phyloP scores from a whole-genome alignment of 2,888 invertebrate species.

The Oscheius sp. region DNA sequence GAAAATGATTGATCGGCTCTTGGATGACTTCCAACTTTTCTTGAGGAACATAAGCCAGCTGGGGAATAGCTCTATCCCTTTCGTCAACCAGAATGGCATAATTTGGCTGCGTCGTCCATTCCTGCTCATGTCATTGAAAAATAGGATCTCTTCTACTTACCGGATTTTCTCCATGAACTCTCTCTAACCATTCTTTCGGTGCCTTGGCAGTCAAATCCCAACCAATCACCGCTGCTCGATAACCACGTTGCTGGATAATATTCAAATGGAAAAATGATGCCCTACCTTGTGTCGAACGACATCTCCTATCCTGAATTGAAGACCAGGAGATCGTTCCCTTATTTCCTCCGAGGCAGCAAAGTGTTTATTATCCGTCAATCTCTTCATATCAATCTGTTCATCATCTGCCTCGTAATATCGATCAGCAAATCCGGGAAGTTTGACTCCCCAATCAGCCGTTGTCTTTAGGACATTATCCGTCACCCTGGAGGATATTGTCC shows the following conservation, averaged over 20 bases:
- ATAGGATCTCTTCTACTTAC: conserved; percentile 1
- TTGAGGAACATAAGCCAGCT: conserved; percentile 73
- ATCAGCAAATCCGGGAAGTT: conserved; percentile 2
- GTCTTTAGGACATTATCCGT: conserved; percentile 5
- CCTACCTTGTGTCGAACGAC: conserved; percentile 72
- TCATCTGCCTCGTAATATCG: not conserved
- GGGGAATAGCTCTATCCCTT: conserved; percentile 72
- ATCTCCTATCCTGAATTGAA: conserved; percentile 74
- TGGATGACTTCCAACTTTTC: conserved; percentile 71
- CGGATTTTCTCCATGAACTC: conserved; percentile 71
- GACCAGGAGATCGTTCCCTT: conserved; percentile 69
- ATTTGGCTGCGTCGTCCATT: conserved; percentile 71
- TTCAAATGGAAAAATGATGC: not conserved
- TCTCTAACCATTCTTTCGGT: conserved; percentile 73
- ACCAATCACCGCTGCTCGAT: conserved; percentile 74
- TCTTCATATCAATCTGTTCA: not conserved
- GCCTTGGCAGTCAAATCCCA: conserved; percentile 75
- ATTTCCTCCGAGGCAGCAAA: not conserved
- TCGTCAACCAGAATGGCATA: conserved; percentile 75
- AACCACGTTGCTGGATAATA: conserved; percentile 68
- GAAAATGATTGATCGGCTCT: conserved; percentile 71
- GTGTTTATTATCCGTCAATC: not conserved
- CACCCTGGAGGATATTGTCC: not conserved
- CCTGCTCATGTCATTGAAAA: not conserved
- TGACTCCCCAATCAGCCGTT: not conserved